These are phyloP conservation scores for Malacoctenus gilli DNA, from an alignment of 2,797 vertebrate species.

Conservation along the genomic window DNA sequence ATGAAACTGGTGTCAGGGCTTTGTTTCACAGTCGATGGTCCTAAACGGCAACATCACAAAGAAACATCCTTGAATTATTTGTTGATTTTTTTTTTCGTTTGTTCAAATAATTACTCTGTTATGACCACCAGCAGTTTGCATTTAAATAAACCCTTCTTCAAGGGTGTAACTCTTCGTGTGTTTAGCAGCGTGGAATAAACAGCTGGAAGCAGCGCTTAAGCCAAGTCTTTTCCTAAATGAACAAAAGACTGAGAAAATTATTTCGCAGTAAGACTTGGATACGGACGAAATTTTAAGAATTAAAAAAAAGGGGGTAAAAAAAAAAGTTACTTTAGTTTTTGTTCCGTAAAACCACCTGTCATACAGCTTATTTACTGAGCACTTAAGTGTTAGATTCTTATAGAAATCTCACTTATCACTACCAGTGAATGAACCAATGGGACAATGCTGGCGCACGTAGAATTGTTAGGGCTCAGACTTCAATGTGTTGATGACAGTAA, in stretches of 20 bases:
- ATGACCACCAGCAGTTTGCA: constrained; percentile 17
- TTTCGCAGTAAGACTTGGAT: neutral
- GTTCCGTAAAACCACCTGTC: too few relatives aligned
- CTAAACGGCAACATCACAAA: constrained; percentile 35
- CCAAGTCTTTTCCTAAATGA: constrained; percentile 15
- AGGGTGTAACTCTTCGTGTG: constrained; percentile 5
- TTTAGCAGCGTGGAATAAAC: constrained; percentile 23
- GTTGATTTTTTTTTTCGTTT: constrained; percentile 21
- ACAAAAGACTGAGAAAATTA: constrained; percentile 2
- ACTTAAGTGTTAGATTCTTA: too few relatives aligned
- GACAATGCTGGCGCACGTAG: too few relatives aligned
- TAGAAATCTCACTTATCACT: too few relatives aligned
- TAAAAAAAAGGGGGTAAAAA: neutral
- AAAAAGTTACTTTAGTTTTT: too few relatives aligned
- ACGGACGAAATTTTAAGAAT: neutral
- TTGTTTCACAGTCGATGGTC: constrained; percentile 25
- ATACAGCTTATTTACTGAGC: too few relatives aligned
- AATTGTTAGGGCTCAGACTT: too few relatives aligned
- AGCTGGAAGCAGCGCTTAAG: constrained; percentile 14
- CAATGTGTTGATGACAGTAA: too few relatives aligned
- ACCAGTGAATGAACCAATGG: too few relatives aligned
- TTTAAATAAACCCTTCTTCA: constrained; percentile 30
- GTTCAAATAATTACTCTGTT: constrained; percentile 16
- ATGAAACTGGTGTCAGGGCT: constrained; percentile 1
- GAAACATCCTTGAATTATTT: constrained; percentile 4